Conservation (phyloP, 2,113 vertebrate genomes). For the Forbesichthys papilliferus region DNA sequence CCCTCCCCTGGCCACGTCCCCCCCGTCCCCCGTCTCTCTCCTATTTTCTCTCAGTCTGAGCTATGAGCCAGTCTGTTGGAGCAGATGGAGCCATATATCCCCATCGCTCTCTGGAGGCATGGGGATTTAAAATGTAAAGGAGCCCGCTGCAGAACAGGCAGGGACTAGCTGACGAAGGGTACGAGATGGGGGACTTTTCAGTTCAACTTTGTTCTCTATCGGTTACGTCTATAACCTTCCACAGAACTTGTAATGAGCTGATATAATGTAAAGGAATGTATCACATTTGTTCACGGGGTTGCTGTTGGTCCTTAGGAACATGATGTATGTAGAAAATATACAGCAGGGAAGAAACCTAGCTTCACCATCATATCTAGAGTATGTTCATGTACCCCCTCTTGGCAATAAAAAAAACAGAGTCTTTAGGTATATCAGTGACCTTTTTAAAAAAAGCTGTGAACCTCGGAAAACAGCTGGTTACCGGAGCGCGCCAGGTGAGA, state of each 20-base stretch:
- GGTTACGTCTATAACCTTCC: too few relatives aligned
- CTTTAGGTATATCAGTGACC: too few relatives aligned
- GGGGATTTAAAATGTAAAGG: conserved; percentile 74
- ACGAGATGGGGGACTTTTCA: conserved; percentile 26
- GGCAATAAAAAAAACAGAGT: background rate
- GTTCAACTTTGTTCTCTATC: conserved; percentile 7
- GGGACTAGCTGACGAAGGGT: conserved; percentile 45
- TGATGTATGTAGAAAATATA: background rate
- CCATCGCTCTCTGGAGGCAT: conserved; percentile 60
- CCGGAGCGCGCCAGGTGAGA: background rate
- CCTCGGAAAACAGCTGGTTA: background rate
- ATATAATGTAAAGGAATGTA: conserved; percentile 9
- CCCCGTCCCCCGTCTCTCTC: background rate
- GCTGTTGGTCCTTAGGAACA: background rate
- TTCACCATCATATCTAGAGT: too few relatives aligned
- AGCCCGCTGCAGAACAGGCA: conserved; percentile 48
- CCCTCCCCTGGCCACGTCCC: background rate
- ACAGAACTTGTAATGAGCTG: background rate
- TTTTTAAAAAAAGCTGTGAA: too few relatives aligned
- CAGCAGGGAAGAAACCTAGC: background rate
- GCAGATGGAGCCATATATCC: conserved; percentile 78
- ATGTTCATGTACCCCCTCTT: background rate
- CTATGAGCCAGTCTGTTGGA: conserved; percentile 64
- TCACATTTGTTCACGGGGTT: background rate
- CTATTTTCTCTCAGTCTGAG: conserved; percentile 39